phyloP scores from a whole-genome alignment of 2,113 vertebrate genomes.

The Phyllostomus discolor region DNA sequence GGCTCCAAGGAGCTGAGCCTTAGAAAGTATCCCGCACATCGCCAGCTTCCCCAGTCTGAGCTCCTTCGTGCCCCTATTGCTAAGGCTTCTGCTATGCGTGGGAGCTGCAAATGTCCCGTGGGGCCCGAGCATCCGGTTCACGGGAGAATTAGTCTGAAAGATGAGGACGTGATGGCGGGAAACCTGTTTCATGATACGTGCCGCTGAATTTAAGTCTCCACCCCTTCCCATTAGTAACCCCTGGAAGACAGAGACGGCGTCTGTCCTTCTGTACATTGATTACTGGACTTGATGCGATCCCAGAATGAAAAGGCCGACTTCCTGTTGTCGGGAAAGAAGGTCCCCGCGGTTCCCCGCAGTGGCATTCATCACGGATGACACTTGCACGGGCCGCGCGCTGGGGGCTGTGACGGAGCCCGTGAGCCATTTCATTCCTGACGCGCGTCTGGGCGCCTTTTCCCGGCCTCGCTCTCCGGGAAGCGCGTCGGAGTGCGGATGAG shows the following conservation, averaged over 20 bases:
- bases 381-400: background rate
- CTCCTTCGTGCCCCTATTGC: fast-evolving
- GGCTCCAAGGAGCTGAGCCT: background rate
- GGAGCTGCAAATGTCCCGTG: background rate
- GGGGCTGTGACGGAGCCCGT: background rate
- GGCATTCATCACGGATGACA: background rate
- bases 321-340: background rate
- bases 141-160: background rate
- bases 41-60: fast-evolving
- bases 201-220: background rate
- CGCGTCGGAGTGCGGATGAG: background rate
- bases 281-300: background rate
- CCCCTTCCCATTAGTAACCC: background rate
- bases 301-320: background rate
- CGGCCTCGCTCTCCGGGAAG: background rate
- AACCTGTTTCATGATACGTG: background rate
- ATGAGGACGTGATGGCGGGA: background rate
- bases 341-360: background rate
- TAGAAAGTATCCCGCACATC: fast-evolving
- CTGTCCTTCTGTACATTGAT: background rate
- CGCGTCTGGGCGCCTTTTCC: fast-evolving
- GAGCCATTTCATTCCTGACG: background rate
- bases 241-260: background rate
- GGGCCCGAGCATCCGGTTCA: background rate
- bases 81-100: fast-evolving